Evolutionary conservation across 2,888 invertebrate genomes (phyloP), one percentile per base, ranked within the genome.

Genomic region (Lasiommata megera): DNA sequence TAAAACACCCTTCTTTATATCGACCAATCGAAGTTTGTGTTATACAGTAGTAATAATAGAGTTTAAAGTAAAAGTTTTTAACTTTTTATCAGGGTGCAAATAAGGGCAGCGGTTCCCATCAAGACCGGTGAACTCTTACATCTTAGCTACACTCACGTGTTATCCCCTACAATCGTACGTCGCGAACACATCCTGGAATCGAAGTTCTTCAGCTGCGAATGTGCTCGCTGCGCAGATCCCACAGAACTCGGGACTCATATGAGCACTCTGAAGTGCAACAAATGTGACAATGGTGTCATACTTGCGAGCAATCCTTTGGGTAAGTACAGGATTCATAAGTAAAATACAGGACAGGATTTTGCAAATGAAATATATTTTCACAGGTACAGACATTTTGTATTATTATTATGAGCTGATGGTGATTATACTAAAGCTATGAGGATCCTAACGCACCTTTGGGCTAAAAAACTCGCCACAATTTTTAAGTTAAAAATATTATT

Each of bases 151-250:
- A 95, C 96, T 0, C 93, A 95, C 74, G 93, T 94, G 0, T 79
- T 97, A 16, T 93, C 94, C 55, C 95, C 95, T 0, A 97, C 97
- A 0, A 73, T 94, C 11, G 81, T 93, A 36, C 92, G 97, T 0
- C 92, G 96, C 46, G 93, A 93, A 63, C 93, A 93, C 74, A 85
- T 97, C 2, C 85, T 91, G 53, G 93, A 94, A 71, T 94, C 96
- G 28, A 97, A 97, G 89, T 95, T 94, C 81, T 97, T 97, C 79
- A 91, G 92, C 14, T 97, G 97, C 78, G 92, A 91, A 29, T 97
- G 97, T 69, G 71, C 84, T 1, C 92, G 97, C 52, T 97, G 97
- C 74, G 84, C 92, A 1, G 96, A 97, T 79, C 95, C 96, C 8
- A 94, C 94, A 0, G 97, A 97, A 76, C 80, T 97, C 44, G 95